A percentile compares a stretch with the other conserved stretches of the same genome.
phyloP scores from a whole-genome alignment of 2,797 vertebrate genomes.

The Leptoclinus maculatus region DNA sequence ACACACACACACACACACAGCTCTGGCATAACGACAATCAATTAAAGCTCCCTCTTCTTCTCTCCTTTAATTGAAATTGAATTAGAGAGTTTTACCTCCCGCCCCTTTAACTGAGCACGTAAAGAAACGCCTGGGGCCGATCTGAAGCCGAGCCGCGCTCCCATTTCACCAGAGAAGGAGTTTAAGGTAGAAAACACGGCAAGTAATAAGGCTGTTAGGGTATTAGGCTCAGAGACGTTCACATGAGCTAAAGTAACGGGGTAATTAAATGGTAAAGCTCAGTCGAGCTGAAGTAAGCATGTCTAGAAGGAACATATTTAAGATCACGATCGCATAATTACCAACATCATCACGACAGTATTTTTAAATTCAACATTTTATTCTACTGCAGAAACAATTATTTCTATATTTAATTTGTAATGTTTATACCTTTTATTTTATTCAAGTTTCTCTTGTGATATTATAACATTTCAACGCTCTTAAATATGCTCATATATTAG shows the following conservation, averaged over 20 bases:
- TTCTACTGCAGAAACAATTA: not conserved
- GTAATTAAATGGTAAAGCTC: constrained; percentile 61
- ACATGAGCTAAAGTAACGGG: constrained; percentile 17
- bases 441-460: not conserved
- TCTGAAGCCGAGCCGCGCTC: constrained; percentile 18
- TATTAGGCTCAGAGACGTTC: constrained; percentile 6
- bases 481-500: not conserved
- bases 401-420: not conserved
- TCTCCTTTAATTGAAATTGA: constrained; percentile 79
- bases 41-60: constrained; percentile 71
- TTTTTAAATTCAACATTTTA: not conserved
- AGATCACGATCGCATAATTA: constrained; percentile 27
- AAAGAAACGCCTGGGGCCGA: constrained; percentile 58
- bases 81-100: constrained; percentile 64
- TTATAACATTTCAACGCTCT: not conserved
- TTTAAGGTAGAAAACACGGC: constrained; percentile 45
- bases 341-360: not conserved
- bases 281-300: constrained; percentile 70
- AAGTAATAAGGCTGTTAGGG: constrained; percentile 60
- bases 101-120: constrained; percentile 56
- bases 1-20: constrained; percentile 30
- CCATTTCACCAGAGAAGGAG: constrained; percentile 43
- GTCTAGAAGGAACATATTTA: constrained; percentile 59
- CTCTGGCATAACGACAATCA: constrained; percentile 69
- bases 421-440: not conserved